These are phyloP conservation scores for Cheirogaleus medius DNA, from an alignment of 2,113 vertebrate species.

Conservation along the genomic window DNA sequence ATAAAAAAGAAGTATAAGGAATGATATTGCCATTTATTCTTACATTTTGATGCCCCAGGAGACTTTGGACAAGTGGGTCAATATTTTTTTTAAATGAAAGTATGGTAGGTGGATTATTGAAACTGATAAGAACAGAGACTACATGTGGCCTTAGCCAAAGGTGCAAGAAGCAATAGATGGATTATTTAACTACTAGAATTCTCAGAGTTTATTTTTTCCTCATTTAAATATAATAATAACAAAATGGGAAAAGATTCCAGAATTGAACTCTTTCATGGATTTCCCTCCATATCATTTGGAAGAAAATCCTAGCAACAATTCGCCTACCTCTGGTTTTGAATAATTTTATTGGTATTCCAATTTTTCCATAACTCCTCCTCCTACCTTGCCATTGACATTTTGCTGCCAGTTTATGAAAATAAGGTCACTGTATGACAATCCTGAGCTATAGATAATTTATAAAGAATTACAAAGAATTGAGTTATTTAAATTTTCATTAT, in stretches of 20 bases:
- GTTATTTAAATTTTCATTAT: constrained; percentile 40
- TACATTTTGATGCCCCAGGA: background rate
- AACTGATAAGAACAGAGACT: background rate
- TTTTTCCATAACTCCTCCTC: background rate
- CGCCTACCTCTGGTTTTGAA: background rate
- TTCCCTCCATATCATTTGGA: background rate
- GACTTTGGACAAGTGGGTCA: background rate
- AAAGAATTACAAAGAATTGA: background rate
- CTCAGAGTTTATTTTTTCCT: background rate
- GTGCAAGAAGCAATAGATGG: background rate
- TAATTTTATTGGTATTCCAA: background rate
- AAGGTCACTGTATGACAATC: background rate
- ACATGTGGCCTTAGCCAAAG: too few species aligned
- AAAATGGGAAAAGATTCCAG: constrained; percentile 18
- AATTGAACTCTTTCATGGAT: background rate
- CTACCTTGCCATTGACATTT: background rate
- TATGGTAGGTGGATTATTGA: background rate
- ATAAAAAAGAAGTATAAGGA: constrained; percentile 19
- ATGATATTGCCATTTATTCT: background rate
- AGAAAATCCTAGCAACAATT: background rate
- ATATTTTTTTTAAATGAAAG: background rate
- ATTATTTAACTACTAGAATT: constrained; percentile 33
- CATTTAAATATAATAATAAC: constrained; percentile 40
- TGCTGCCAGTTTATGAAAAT: background rate
- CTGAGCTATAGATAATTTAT: constrained; percentile 18